Base-by-base conservation (phyloP, 2,113 vertebrate species). In the Amblyornis subalaris region DNA sequence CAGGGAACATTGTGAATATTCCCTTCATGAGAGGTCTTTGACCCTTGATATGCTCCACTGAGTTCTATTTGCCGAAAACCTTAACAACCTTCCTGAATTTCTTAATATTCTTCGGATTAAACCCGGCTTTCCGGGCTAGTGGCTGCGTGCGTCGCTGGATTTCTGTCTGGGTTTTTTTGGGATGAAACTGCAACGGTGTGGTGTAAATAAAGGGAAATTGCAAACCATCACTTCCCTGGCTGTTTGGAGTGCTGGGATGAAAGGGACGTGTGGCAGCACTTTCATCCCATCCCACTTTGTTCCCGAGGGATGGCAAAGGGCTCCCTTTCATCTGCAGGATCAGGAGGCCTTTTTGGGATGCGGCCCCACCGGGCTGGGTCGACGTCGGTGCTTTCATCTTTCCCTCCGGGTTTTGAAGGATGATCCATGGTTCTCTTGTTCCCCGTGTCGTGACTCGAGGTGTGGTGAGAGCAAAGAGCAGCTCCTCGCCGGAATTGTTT, bases 281-380 rank as follows among this genome's bases (percentile, higher is more conserved):
- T 87, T 71, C 26, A 61, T 77, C 71, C 20, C 57, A 10, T 25
- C 54, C 15, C 71, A 13, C 64, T 72, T 71, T 79, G 58, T 42
- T 38, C 89, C 89, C 60, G 78, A 53, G 24, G 29, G 64, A 6
- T 67, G 64, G 73, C 67, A 70, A 31, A 82, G 50, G 58, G 47
- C 18, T 70, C 53, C 28, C 73, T 95, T 94, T 96, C 89, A 94
- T 90, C 94, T 77, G 35, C 10, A 38, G 87, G 71, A 91, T 80
- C 55, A 24, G 2, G 44, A 65, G 78, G 65, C 71, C 67, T 2
- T 86, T 58, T 64, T 18, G 79, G 67, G 35, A 67, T 88, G 25
- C 14, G 14, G 69, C 88, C 92, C 51, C 91, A 36, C 54, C 42
- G 29, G 61, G 23, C 26, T 64, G 48, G 71, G 21, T 21, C 85